Conservation (phyloP, 2,888 invertebrate species). For the Notocelia uddmanniana region DNA sequence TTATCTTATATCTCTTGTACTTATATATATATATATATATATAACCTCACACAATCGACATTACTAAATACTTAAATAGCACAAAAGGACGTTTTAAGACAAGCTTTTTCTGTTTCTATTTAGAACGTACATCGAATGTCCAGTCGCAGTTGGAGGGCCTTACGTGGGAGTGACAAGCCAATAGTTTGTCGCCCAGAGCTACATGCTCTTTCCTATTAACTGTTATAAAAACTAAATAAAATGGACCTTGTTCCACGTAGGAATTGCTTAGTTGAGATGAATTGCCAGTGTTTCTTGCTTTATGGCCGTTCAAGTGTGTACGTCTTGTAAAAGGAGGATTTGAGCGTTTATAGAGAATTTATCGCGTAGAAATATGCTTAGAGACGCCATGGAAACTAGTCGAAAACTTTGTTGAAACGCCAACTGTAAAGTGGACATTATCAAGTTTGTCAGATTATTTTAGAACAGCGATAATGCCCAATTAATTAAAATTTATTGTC, state of each 20-base stretch:
- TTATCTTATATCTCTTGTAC: too few relatives aligned
- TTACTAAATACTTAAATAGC: constrained; percentile 6
- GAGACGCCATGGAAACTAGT: constrained; percentile 23
- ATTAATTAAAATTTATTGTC: constrained; percentile 46
- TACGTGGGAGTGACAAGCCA: constrained; percentile 50
- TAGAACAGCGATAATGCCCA: constrained; percentile 27
- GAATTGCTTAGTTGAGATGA: constrained; percentile 34
- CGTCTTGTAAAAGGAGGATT: constrained; percentile 27
- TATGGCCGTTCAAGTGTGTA: constrained; percentile 26
- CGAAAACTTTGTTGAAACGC: constrained; percentile 24
- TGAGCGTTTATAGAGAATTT: constrained; percentile 13
- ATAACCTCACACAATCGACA: neutral
- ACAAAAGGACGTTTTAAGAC: constrained; percentile 10
- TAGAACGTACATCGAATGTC: constrained; percentile 22
- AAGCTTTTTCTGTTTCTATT: constrained; percentile 10
- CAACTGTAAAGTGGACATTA: constrained; percentile 22
- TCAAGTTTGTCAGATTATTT: constrained; percentile 23
- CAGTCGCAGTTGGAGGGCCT: constrained; percentile 21
- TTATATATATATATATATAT: too few relatives aligned
- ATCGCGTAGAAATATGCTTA: constrained; percentile 7
- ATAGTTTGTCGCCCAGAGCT: constrained; percentile 48
- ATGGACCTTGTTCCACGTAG: constrained; percentile 25
- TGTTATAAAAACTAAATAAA: constrained; percentile 45
- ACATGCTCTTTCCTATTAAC: constrained; percentile 44
- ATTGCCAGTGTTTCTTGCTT: constrained; percentile 42